Conservation (phyloP, 2,113 vertebrate species). For the Rhynchopsitta pachyrhyncha region DNA sequence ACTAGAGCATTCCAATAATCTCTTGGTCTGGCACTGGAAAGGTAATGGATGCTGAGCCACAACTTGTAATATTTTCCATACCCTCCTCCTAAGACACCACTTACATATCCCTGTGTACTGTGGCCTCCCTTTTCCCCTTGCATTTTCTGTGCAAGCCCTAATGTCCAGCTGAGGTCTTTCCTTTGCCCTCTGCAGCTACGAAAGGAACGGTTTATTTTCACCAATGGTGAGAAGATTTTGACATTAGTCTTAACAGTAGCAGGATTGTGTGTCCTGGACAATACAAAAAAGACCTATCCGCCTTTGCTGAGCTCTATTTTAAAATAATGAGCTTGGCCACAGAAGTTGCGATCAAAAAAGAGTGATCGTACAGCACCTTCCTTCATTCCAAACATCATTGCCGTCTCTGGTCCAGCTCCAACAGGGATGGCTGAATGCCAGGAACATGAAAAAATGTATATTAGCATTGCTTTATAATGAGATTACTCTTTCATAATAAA, state of each 20-base stretch:
- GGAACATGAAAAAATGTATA: neutral
- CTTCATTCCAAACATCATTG: neutral
- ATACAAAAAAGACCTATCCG: neutral
- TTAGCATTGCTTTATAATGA: neutral
- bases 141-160: neutral
- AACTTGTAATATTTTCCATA: neutral
- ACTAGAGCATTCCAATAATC: neutral
- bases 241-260: neutral
- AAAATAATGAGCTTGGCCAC: neutral
- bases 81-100: neutral
- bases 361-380: neutral
- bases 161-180: neutral
- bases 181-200: neutral
- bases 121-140: neutral
- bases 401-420: constrained; percentile 1
- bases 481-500: neutral
- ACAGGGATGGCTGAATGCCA: neutral
- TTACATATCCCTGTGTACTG: neutral
- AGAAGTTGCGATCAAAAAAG: neutral
- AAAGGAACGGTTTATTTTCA: neutral
- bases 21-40: neutral
- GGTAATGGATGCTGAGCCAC: neutral
- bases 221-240: neutral
- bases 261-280: neutral
- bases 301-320: neutral